phyloP scores from a whole-genome alignment of 1,140 invertebrate species.

The Drosophila tsacasi region DNA sequence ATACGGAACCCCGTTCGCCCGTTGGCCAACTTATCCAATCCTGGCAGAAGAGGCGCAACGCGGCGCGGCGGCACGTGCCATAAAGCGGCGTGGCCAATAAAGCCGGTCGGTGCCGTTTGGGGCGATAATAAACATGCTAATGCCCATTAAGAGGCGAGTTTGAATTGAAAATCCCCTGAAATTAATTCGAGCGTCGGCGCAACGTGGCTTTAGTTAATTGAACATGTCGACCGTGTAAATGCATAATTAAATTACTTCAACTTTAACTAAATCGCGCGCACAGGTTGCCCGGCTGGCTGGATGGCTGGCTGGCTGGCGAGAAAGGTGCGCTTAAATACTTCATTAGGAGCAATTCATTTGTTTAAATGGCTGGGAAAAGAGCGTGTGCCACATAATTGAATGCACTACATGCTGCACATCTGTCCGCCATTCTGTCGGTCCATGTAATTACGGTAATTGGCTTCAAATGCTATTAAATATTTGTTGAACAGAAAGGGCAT shows the following conservation, averaged over 20 bases:
- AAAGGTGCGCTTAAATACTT: constrained; percentile 54
- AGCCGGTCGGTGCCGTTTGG: constrained; percentile 54
- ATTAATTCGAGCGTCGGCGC: constrained; percentile 39
- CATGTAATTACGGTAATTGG: constrained; percentile 64
- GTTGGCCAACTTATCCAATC: constrained; percentile 13
- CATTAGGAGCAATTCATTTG: constrained; percentile 60
- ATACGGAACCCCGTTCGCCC: constrained; percentile 65
- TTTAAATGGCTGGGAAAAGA: constrained; percentile 52
- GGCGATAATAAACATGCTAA: constrained; percentile 60
- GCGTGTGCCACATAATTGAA: constrained; percentile 60
- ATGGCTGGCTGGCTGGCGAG: neutral
- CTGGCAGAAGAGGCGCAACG: constrained; percentile 19
- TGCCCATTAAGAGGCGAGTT: constrained; percentile 67
- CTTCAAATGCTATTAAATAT: constrained; percentile 57
- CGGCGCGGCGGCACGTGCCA: constrained; percentile 70
- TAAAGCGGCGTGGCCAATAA: constrained; percentile 66
- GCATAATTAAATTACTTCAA: constrained; percentile 76
- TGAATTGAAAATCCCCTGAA: constrained; percentile 60
- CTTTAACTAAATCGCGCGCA: constrained; percentile 57
- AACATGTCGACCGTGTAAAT: constrained; percentile 66
- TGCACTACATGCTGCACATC: constrained; percentile 37
- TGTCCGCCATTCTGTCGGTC: constrained; percentile 25
- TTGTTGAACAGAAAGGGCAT: constrained; percentile 36
- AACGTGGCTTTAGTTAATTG: constrained; percentile 66
- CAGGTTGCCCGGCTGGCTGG: neutral